These are phyloP conservation scores for Netelia melanura DNA, from an alignment of 2,888 invertebrate genomes.

Conservation along the genomic window DNA sequence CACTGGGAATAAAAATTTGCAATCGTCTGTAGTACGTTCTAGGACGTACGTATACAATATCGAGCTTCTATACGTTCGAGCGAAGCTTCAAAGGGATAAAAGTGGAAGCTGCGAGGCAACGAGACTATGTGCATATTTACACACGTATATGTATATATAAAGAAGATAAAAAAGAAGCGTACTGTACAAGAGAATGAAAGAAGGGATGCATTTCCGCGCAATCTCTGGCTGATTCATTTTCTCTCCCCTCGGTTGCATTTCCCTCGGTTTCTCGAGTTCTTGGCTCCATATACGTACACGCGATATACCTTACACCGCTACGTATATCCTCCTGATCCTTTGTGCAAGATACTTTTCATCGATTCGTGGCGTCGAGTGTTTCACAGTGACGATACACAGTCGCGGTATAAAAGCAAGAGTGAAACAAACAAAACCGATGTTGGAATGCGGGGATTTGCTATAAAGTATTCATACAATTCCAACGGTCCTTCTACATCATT, in stretches of 20 bases:
- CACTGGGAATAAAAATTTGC: neutral
- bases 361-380: constrained; percentile 59
- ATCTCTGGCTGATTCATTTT: constrained; percentile 72
- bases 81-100: constrained; percentile 48
- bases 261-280: constrained; percentile 55
- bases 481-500: constrained; percentile 5
- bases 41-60: constrained; percentile 17
- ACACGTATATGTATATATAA: constrained; percentile 24
- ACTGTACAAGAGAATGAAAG: constrained; percentile 45
- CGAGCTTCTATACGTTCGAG: constrained; percentile 19
- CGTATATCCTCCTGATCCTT: constrained; percentile 30
- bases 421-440: constrained; percentile 19
- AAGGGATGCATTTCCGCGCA: constrained; percentile 77
- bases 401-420: constrained; percentile 40
- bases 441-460: constrained; percentile 21
- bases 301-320: constrained; percentile 4
- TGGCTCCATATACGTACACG: constrained; percentile 16
- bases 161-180: neutral
- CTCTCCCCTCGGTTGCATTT: constrained; percentile 69
- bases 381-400: constrained; percentile 29
- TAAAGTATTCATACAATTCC: constrained; percentile 44
- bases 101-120: constrained; percentile 17
- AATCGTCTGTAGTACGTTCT: constrained; percentile 23
- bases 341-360: constrained; percentile 58
- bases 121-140: constrained; percentile 55